These are phyloP conservation scores for Nomada fabriciana DNA, from an alignment of 2,888 invertebrate species.

Conservation along the genomic window DNA sequence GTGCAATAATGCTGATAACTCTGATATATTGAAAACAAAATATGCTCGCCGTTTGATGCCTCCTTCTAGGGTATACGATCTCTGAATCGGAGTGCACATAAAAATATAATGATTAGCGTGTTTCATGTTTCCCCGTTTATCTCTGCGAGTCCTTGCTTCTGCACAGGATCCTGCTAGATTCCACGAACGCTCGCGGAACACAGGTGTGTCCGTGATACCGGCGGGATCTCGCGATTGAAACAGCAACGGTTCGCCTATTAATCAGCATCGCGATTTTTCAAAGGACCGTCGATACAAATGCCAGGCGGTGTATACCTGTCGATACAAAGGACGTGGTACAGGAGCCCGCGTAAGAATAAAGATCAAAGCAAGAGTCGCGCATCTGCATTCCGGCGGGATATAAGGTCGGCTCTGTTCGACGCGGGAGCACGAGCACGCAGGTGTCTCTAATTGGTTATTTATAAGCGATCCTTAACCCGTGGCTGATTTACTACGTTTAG, in stretches of 20 bases:
- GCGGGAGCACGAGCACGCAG: constrained; percentile 71
- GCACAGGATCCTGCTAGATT: not conserved
- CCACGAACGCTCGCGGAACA: not conserved
- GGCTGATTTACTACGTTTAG: constrained; percentile 70
- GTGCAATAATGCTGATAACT: no score
- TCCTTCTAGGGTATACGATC: no score
- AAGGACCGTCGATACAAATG: constrained; percentile 48
- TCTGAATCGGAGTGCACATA: no score
- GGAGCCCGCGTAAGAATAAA: constrained; percentile 60
- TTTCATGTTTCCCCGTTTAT: not conserved
- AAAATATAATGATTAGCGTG: no score
- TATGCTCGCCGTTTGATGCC: no score
- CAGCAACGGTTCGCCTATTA: constrained; percentile 51
- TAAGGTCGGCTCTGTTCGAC: constrained; percentile 59
- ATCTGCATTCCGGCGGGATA: constrained; percentile 71
- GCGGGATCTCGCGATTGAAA: constrained; percentile 18
- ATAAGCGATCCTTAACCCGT: constrained; percentile 79
- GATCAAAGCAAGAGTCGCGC: constrained; percentile 71
- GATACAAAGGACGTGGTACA: constrained; percentile 62
- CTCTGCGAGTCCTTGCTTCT: not conserved
- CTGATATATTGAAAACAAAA: no score
- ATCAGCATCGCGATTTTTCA: constrained; percentile 46
- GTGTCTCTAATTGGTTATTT: constrained; percentile 84
- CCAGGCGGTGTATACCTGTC: constrained; percentile 55
- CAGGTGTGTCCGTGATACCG: constrained; percentile 28